Evolutionary conservation across 1,140 invertebrate species (phyloP).

Genomic region (Pogonognathellus flavescens): DNA sequence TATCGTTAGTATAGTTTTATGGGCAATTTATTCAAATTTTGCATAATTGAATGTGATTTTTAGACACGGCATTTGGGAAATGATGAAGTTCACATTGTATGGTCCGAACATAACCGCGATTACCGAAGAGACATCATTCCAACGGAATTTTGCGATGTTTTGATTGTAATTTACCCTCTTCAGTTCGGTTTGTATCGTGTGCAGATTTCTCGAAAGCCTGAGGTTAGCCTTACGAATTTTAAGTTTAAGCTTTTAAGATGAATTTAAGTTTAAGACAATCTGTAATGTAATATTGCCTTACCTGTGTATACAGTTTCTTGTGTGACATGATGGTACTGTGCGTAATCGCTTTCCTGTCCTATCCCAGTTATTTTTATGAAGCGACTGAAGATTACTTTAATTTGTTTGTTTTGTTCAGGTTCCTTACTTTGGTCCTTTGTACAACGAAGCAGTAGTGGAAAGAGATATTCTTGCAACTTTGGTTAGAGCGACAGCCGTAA

Average conservation of each 20-base stretch:
- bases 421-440: conserved; percentile 95
- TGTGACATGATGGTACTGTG: too few species aligned
- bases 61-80: conserved; percentile 94
- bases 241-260: conserved; percentile 11
- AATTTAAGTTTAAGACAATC: too few species aligned
- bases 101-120: conserved; percentile 96
- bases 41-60: conserved; percentile 83
- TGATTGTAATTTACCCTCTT: conserved; percentile 97
- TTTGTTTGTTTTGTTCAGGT: conserved; percentile 75
- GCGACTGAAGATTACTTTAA: background rate
- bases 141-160: conserved; percentile 98
- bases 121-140: conserved; percentile 97
- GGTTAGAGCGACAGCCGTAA: conserved; percentile 91
- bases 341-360: too few species aligned
- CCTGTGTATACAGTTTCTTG: too few species aligned
- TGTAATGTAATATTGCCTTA: too few species aligned
- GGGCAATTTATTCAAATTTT: conserved; percentile 75
- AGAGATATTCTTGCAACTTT: conserved; percentile 86
- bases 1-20: conserved; percentile 80
- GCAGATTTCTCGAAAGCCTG: conserved; percentile 86
- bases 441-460: conserved; percentile 93
- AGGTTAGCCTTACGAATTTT: conserved; percentile 74
- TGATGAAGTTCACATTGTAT: conserved; percentile 99
- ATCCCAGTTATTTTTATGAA: too few species aligned
- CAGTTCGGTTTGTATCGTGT: conserved; percentile 85